These are phyloP conservation scores for Centropristis striata DNA, from an alignment of 2,113 vertebrate species.

Conservation along the genomic window DNA sequence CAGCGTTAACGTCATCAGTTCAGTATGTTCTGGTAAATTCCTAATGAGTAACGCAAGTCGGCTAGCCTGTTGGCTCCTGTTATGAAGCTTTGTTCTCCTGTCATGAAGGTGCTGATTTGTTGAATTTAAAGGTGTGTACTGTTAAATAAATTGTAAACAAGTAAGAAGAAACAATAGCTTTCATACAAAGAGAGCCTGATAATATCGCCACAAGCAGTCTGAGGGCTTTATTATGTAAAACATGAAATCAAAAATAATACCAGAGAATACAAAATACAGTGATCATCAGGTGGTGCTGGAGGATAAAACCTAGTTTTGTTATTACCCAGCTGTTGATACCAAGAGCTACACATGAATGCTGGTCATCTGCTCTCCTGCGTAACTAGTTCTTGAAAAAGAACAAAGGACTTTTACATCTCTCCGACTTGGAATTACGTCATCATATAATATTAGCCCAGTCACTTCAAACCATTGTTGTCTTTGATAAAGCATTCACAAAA, in stretches of 20 bases:
- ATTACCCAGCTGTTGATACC: background rate
- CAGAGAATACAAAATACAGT: background rate
- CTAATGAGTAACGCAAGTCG: background rate
- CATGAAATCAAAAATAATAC: background rate
- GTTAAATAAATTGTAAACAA: constrained; percentile 5
- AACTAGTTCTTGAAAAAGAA: constrained; percentile 2
- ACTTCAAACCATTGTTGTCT: background rate
- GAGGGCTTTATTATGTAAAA: constrained; percentile 14
- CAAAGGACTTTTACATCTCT: background rate
- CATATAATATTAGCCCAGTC: background rate
- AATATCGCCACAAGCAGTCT: background rate
- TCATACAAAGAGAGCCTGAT: constrained; percentile 1
- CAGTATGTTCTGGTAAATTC: constrained; percentile 22
- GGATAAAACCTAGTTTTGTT: background rate
- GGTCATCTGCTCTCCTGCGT: background rate
- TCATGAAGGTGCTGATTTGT: constrained; percentile 1
- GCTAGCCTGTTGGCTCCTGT: background rate
- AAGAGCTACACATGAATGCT: background rate
- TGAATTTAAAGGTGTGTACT: background rate
- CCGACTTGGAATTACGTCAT: background rate
- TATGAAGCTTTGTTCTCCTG: constrained; percentile 5
- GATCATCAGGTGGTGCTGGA: constrained; percentile 4
- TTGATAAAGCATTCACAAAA: background rate
- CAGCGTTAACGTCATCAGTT: constrained; percentile 40
- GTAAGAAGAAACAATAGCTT: background rate